phyloP scores from a whole-genome alignment of 2,888 invertebrate species.

The Hipparchia sbordonii region DNA sequence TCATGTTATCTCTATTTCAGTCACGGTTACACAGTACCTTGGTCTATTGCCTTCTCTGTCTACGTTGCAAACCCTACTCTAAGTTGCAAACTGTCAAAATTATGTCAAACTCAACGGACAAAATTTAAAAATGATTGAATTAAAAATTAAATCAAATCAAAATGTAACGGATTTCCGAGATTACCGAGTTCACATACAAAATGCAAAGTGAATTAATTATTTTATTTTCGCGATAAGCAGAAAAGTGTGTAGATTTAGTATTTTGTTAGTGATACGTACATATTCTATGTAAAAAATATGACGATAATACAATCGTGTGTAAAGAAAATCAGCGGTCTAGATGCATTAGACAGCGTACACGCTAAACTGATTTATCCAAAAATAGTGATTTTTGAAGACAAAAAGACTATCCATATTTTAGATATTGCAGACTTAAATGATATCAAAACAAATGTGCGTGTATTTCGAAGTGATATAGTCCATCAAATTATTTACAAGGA shows the following conservation, averaged over 20 bases:
- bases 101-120: too few relatives aligned
- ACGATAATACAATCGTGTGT: slow-evolving; percentile 39
- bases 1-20: too few relatives aligned
- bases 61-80: too few relatives aligned
- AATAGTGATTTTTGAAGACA: slow-evolving; percentile 54
- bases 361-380: slow-evolving; percentile 62
- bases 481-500: slow-evolving; percentile 55
- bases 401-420: slow-evolving; percentile 41
- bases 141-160: too few relatives aligned
- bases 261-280: neutral
- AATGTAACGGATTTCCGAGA: too few relatives aligned
- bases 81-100: too few relatives aligned
- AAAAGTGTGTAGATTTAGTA: neutral
- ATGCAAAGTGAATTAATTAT: too few relatives aligned
- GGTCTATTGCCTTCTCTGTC: too few relatives aligned
- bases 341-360: slow-evolving; percentile 43
- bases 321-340: slow-evolving; percentile 42
- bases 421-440: slow-evolving; percentile 43
- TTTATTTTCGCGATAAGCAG: too few relatives aligned
- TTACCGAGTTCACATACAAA: too few relatives aligned
- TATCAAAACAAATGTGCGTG: slow-evolving; percentile 39
- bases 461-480: slow-evolving; percentile 54
- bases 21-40: too few relatives aligned
- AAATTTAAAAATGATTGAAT: too few relatives aligned
- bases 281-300: slow-evolving; percentile 19